Evolutionary conservation across 2,888 invertebrate species (phyloP).

Genomic region (Acronicta psi): DNA sequence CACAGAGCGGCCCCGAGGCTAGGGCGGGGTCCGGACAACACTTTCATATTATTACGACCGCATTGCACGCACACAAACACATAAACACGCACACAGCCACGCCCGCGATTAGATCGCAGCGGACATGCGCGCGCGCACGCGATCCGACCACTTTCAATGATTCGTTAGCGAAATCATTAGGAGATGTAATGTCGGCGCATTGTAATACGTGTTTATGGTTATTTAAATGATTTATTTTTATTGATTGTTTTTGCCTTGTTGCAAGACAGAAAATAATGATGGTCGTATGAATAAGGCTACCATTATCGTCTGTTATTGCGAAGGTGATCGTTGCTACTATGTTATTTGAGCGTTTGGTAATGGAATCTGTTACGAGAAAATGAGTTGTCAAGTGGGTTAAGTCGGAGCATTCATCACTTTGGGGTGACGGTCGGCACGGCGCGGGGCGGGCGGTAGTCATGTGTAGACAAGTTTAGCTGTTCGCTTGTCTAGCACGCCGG

Average conservation of each 20-base stretch:
- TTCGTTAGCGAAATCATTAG: conserved; percentile 89
- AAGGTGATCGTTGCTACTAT: conserved; percentile 83
- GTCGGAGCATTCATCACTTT: conserved; percentile 78
- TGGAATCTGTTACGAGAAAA: conserved; percentile 85
- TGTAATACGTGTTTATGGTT: conserved; percentile 89
- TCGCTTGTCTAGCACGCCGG: conserved; percentile 29
- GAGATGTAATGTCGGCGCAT: conserved; percentile 88
- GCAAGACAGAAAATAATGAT: conserved; percentile 89
- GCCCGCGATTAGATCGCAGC: conserved; percentile 71
- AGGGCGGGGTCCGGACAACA: conserved; percentile 88
- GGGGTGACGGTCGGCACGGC: conserved; percentile 49
- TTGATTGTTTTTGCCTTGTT: conserved; percentile 89
- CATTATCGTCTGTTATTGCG: conserved; percentile 82
- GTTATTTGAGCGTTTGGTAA: conserved; percentile 85
- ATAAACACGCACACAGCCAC: conserved; percentile 62
- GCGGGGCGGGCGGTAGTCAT: conserved; percentile 30
- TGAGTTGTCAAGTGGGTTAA: conserved; percentile 85
- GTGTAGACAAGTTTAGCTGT: conserved; percentile 53
- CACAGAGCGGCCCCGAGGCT: conserved; percentile 84
- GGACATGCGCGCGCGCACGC: conserved; percentile 81
- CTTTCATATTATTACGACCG: conserved; percentile 85
- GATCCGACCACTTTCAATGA: conserved; percentile 88
- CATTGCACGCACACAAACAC: conserved; percentile 77
- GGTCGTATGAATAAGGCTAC: conserved; percentile 84
- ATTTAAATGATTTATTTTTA: conserved; percentile 90